These are phyloP conservation scores for Eurois occulta DNA, from an alignment of 2,888 invertebrate species.

Conservation along the genomic window DNA sequence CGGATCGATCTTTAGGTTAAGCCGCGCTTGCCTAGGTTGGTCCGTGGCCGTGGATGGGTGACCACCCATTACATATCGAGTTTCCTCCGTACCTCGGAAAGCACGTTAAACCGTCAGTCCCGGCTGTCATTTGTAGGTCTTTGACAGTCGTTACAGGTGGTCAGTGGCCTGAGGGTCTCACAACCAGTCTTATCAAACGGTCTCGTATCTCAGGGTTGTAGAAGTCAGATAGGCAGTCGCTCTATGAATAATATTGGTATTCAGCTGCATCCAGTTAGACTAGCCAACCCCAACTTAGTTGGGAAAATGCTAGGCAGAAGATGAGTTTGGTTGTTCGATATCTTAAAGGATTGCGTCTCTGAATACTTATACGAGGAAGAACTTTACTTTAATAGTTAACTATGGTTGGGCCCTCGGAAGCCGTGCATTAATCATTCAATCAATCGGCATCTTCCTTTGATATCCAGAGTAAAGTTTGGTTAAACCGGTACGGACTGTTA, in stretches of 20 bases:
- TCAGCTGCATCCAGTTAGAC: neutral
- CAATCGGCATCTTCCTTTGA: conserved; percentile 18
- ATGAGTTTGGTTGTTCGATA: neutral
- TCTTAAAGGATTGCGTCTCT: neutral
- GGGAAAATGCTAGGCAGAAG: neutral
- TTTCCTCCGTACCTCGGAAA: too few relatives aligned
- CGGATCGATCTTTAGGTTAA: too few relatives aligned
- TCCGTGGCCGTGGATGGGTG: neutral
- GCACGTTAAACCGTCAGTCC: too few relatives aligned
- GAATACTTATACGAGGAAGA: neutral
- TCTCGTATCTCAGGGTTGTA: neutral
- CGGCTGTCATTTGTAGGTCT: neutral
- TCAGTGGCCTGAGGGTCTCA: too few relatives aligned
- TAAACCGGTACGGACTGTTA: too few relatives aligned
- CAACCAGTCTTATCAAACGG: neutral
- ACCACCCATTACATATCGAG: neutral
- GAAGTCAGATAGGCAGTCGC: neutral
- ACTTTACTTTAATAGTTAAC: neutral
- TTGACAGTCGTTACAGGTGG: neutral
- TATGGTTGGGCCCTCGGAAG: neutral
- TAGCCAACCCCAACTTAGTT: neutral
- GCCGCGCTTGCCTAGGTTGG: too few relatives aligned
- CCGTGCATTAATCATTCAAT: neutral
- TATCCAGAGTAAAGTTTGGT: too few relatives aligned
- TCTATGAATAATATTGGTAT: neutral